Base-by-base conservation (phyloP, 2,888 invertebrate genomes). In the Rhamnusium bicolor region DNA sequence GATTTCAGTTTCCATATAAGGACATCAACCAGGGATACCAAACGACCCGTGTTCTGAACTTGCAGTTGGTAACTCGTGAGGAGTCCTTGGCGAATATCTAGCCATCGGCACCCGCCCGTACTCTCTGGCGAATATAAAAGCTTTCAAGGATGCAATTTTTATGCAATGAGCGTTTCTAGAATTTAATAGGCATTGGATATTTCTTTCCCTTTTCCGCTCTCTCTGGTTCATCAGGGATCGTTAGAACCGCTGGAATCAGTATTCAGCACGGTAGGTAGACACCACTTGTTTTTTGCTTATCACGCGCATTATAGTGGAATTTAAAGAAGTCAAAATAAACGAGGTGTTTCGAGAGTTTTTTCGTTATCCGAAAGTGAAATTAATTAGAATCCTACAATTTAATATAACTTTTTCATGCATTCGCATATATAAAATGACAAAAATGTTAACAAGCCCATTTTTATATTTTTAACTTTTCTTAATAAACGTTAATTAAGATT, bases 41-140 rank as follows among this genome's bases (percentile, higher is more conserved):
- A 47, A 46, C 46, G 4, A 46, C 46, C 46, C 54, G n/a, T 24
- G 14, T 24, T 24, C 49, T 19, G 21, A 27, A 49, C 27, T 63
- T 49, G 67, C 62, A 67, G 72, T 72, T 56, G 54, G 61, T 61
- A 67, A 67, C 66, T 51, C 40, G 62, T 21, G 6, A 71, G 21
- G 16, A 49, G 51, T 61, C 40, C 69, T 61, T 51, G 60, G 69
- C 19, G 21, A 68, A 21, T 58, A 68, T 58, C 10, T 24, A 21
- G 24, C 68, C 27, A n/a, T 18, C 68, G 8, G 27, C 56, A 14
- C 29, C 18, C 51, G 18, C 29, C 32, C 5, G 32, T 32, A 32
- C 8, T 32, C 32, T 32, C 32, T 32, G 12, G n/a, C n/a, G 40
- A 63, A 63, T 47, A 63, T 63, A 24, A 27, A 63, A 63, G 49